Evolutionary conservation across 2,888 invertebrate species (phyloP), one percentile per base, ranked within the genome.

Genomic region (Eilema sororculum): DNA sequence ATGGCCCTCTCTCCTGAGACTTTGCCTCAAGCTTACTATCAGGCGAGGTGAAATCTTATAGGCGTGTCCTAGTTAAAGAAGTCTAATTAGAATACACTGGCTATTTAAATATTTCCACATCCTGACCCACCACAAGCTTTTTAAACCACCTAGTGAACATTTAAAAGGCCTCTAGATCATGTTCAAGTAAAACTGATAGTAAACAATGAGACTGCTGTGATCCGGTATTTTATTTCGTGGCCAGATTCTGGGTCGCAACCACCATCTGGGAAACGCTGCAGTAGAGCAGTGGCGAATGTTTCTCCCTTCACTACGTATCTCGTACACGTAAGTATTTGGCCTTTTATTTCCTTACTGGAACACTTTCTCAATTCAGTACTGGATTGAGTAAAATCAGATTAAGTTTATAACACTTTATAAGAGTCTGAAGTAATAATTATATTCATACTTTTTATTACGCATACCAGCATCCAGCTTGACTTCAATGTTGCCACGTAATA

Each of bases 401-500:
- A n/a, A 9, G n/a, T n/a, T 52, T 52, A 52, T 52, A 46, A 52
- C 52, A 20, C 9, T 52, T 3, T 52, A 52, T n/a, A 52, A 52
- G n/a, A 9, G 1, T 24, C 9, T 24, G 24, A 16, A 16, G 16
- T 62, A 37, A 28, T 28, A 28, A 62, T 37, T 37, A 61, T 22
- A 13, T 33, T 41, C 20, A 24, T 4, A 46, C 9, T 25, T 46
- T 46, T 24, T 46, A 33, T 52, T 28, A 60, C 13, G 28, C 10
- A 52, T 22, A 52, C 9, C 6, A 9, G 24, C 20, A 30, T 28
- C 28, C 6, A 20, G 4, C 30, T 30, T 52, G 3, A 33, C 52
- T 61, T 30, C 46, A 24, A 73, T 69, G 68, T 63, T 62, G 56
- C 64, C 61, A 70, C 74, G 78, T 73, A 72, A 81, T 76, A 71